Evolutionary conservation across 1,140 invertebrate species (phyloP).

Genomic region (Euwallacea fornicatus): DNA sequence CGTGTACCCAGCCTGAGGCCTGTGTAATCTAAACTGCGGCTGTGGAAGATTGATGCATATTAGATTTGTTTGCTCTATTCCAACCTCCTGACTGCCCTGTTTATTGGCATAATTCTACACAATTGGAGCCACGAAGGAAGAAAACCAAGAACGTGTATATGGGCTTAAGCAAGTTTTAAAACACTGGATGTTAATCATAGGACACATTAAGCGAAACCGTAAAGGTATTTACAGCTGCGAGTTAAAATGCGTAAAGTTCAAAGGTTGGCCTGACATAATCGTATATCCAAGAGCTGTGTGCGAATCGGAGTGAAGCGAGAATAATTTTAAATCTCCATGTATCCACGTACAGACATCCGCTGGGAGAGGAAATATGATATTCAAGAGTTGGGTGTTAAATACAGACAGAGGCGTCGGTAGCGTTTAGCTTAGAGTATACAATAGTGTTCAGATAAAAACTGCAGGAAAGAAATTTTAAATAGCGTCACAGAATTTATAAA

Average conservation of each 20-base stretch:
- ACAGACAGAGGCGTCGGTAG: too few species aligned
- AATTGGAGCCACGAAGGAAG: too few species aligned
- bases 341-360: slow-evolving; percentile 29
- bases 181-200: background rate
- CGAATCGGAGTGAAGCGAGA: slow-evolving; percentile 19
- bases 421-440: too few species aligned
- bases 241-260: slow-evolving; percentile 37
- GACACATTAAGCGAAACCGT: slow-evolving; percentile 3
- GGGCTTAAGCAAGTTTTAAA: background rate
- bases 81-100: background rate
- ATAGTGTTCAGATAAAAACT: too few species aligned
- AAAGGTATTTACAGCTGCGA: slow-evolving; percentile 19
- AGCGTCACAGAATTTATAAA: too few species aligned
- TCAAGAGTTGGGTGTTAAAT: background rate
- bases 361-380: slow-evolving; percentile 35
- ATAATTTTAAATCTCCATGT: slow-evolving; percentile 39
- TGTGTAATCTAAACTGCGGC: slow-evolving; percentile 30
- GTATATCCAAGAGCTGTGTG: slow-evolving; percentile 27
- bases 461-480: too few species aligned
- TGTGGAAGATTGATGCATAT: slow-evolving; percentile 33
- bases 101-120: too few species aligned
- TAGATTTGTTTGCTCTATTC: slow-evolving; percentile 37
- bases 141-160: background rate
- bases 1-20: slow-evolving; percentile 13
- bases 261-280: slow-evolving; percentile 25